Evolutionary conservation across 2,113 vertebrate genomes (phyloP), one percentile per base, ranked within the genome.

Genomic region (Brachyistius frenatus): DNA sequence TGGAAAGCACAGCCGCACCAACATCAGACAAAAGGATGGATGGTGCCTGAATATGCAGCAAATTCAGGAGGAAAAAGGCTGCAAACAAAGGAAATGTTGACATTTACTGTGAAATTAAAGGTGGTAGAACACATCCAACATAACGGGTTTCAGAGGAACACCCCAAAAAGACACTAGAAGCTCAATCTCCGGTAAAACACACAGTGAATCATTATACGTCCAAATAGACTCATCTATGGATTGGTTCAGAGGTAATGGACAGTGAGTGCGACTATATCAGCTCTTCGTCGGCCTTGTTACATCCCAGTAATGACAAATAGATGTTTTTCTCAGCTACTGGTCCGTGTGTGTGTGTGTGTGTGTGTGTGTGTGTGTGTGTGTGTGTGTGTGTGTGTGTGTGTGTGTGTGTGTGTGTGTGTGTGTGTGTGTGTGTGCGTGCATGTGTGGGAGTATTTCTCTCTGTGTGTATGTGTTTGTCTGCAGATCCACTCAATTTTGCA

Each of bases 401-500:
- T 54, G 37, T 67, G 49, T 58, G 67, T 36, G 16, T 63, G 7
- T 65, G 14, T 10, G 35, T 46, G n/a, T 30, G 2, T 36, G 16
- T 63, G 7, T 65, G 14, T 10, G 35, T 46, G n/a, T 30, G 2
- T 74, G 58, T 31, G 50, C 62, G 35, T 39, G 7, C 57, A 60
- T 66, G 64, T 62, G 66, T 56, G n/a, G 49, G 30, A 13, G 32
- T 16, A 5, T n/a, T 23, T 23, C 49, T 6, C 44, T 5, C 14
- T 41, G 64, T 41, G 31, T 75, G 41, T 36, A 13, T 35, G 46
- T 53, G 71, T n/a, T 13, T 54, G 37, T 67, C 55, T 58, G 67
- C 65, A 76, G 64, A 81, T 53, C 30, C 70, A 76, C 53, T 91
- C 74, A 85, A 84, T 87, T 88, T 88, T 82, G 78, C 74, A 79